A percentile compares a stretch with the other conserved stretches of the same genome.
Conservation (phyloP, 2,888 invertebrate species). For the Drosophila demipolita region DNA sequence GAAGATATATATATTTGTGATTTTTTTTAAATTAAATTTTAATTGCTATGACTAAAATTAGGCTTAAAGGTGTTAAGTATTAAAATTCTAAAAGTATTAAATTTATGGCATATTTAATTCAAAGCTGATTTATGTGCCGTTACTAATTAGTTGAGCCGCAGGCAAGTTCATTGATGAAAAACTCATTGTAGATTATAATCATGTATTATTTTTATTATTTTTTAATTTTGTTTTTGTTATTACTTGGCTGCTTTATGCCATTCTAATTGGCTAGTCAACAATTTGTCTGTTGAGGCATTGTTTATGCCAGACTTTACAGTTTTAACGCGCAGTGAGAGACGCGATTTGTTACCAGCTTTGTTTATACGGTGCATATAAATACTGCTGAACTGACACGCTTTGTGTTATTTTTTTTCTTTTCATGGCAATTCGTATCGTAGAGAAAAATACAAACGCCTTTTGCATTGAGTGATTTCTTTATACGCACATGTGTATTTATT, state of each 20-base stretch:
- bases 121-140: background rate
- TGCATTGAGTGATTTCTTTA: constrained; percentile 22
- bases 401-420: constrained; percentile 5
- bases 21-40: too few species aligned
- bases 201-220: constrained; percentile 2
- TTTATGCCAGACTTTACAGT: constrained; percentile 6
- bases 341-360: constrained; percentile 11
- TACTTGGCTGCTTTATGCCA: constrained; percentile 1
- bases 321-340: constrained; percentile 1
- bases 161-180: constrained; percentile 9
- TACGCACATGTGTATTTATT: constrained; percentile 13
- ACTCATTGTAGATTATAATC: constrained; percentile 7
- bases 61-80: background rate
- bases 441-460: background rate
- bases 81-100: background rate
- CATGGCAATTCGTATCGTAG: constrained; percentile 8
- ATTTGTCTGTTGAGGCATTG: constrained; percentile 3
- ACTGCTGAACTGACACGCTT: constrained; percentile 11
- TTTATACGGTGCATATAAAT: constrained; percentile 6
- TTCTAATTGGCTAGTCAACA: constrained; percentile 10
- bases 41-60: background rate
- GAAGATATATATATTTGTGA: too few species aligned
- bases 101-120: constrained; percentile 1
- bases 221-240: background rate
- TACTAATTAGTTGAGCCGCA: constrained; percentile 5